A percentile compares a stretch with the other conserved stretches of the same genome.
Evolutionary conservation across 2,113 vertebrate species (phyloP).

Genomic region (Lepus americanus): DNA sequence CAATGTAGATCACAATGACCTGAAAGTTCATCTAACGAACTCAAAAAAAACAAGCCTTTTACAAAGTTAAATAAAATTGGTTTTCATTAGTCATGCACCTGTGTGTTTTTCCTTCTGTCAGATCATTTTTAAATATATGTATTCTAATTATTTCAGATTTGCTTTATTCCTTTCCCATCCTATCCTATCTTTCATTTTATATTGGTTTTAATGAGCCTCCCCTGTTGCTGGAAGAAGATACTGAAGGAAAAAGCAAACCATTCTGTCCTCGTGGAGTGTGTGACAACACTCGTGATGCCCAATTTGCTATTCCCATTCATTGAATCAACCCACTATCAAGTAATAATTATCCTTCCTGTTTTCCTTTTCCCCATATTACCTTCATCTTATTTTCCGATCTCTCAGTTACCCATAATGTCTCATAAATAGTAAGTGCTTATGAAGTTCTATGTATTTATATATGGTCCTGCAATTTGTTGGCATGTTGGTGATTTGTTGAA

Average conservation of each 20-base stretch:
- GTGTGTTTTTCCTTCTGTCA: background rate
- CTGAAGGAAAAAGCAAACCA: background rate
- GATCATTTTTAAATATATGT: too few species aligned
- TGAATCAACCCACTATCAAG: background rate
- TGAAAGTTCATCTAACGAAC: background rate
- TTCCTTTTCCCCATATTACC: background rate
- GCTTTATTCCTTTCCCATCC: background rate
- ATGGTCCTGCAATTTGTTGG: background rate
- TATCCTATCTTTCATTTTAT: background rate
- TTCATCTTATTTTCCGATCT: constrained; percentile 16
- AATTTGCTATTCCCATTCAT: background rate
- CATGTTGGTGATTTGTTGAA: constrained; percentile 33
- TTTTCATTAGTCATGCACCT: background rate
- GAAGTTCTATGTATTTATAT: constrained; percentile 6
- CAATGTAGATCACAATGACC: background rate
- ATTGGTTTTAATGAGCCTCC: background rate
- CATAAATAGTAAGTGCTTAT: constrained; percentile 50
- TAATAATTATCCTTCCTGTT: background rate
- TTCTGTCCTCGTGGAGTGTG: too few species aligned
- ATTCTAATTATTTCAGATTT: background rate
- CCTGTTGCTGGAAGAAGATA: background rate
- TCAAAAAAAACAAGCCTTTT: background rate
- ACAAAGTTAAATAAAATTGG: background rate
- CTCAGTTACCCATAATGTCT: constrained; percentile 21
- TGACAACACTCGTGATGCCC: background rate